Conservation (phyloP, 2,888 invertebrate species). For the Bhutanitis thaidina region DNA sequence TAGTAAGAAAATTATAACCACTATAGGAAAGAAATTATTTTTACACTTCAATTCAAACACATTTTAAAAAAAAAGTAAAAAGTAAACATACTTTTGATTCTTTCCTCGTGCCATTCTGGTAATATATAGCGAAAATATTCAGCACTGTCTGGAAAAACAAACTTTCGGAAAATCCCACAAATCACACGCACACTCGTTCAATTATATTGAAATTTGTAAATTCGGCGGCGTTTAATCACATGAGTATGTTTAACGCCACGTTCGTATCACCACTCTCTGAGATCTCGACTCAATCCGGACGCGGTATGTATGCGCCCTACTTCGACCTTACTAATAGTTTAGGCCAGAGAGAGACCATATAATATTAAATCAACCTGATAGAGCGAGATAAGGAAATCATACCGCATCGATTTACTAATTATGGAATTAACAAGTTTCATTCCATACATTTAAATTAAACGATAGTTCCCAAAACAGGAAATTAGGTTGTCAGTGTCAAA, state of each 20-base stretch:
- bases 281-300: constrained; percentile 68
- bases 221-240: constrained; percentile 71
- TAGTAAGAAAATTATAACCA: too few species aligned
- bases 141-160: constrained; percentile 29
- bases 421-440: constrained; percentile 2
- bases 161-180: not conserved
- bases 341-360: constrained; percentile 58
- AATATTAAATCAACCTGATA: constrained; percentile 29
- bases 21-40: too few species aligned
- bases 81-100: constrained; percentile 53
- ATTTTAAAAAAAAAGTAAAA: too few species aligned
- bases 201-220: constrained; percentile 43
- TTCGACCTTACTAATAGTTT: constrained; percentile 63
- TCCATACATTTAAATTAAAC: not conserved
- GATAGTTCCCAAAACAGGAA: not conserved
- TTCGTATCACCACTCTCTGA: constrained; percentile 71
- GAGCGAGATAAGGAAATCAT: constrained; percentile 38
- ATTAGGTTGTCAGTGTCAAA: not conserved
- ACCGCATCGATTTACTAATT: constrained; percentile 8
- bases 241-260: constrained; percentile 69
- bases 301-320: constrained; percentile 69
- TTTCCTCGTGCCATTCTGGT: constrained; percentile 62
- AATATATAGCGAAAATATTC: constrained; percentile 42
- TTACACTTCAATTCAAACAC: too few species aligned
- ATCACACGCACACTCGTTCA: constrained; percentile 11